Percentiles rank a stretch among this genome's conserved stretches.
Evolutionary conservation across 1,140 invertebrate species (phyloP).

Genomic region (Magallana angulata): DNA sequence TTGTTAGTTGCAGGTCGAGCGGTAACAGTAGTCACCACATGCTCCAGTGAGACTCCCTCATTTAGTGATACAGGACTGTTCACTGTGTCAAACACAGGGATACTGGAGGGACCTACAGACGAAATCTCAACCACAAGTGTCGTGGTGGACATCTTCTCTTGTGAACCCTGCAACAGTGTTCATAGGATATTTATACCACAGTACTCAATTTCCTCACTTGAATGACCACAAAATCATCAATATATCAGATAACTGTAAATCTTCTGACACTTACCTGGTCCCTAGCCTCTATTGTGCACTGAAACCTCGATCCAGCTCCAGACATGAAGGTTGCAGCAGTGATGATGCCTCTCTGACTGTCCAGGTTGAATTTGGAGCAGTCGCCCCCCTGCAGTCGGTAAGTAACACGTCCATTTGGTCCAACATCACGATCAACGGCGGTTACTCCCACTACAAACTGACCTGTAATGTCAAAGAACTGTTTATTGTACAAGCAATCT

Average conservation of each 20-base stretch:
- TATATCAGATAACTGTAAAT: neutral
- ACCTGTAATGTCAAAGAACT: conserved; percentile 59
- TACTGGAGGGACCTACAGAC: conserved; percentile 25
- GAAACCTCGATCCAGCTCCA: conserved; percentile 51
- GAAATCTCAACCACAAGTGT: conserved; percentile 62
- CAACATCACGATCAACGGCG: conserved; percentile 83
- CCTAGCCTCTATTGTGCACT: conserved; percentile 85
- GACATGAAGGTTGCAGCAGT: conserved; percentile 71
- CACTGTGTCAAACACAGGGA: conserved; percentile 61
- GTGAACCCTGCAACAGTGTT: conserved; percentile 60
- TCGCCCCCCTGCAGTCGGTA: conserved; percentile 90
- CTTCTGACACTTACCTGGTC: conserved; percentile 81
- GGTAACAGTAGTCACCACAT: conserved; percentile 76
- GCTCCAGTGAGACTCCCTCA: conserved; percentile 71
- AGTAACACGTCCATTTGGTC: conserved; percentile 80
- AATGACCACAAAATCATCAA: neutral
- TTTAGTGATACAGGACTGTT: conserved; percentile 52
- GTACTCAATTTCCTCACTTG: neutral
- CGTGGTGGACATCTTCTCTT: conserved; percentile 56
- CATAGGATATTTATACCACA: neutral
- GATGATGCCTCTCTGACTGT: conserved; percentile 78
- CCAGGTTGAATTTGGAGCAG: conserved; percentile 77
- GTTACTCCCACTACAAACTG: conserved; percentile 84
- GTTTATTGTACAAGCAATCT: neutral
- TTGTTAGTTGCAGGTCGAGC: conserved; percentile 85